Evolutionary conservation across 2,113 vertebrate species (phyloP).

Genomic region (Gallinago jamesoni): DNA sequence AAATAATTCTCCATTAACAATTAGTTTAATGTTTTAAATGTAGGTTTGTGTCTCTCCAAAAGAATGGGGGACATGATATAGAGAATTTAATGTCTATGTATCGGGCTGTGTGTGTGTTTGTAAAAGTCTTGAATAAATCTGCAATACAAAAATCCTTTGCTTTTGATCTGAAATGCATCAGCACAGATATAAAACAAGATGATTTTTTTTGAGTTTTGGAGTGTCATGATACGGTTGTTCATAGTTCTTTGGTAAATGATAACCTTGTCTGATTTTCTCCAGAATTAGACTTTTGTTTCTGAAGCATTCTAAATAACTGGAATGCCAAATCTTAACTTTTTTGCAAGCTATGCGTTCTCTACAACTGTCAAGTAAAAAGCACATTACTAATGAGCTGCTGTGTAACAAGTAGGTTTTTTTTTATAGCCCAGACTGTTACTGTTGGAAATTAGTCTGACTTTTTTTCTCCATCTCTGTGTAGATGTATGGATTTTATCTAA

Average conservation of each 20-base stretch:
- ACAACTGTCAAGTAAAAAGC: not conserved
- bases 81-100: not conserved
- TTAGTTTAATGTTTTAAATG: not conserved
- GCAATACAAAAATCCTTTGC: not conserved
- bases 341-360: not conserved
- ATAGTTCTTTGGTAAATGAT: not conserved
- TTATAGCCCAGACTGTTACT: not conserved
- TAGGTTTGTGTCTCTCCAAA: not conserved
- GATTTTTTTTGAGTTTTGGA: not conserved
- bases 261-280: not conserved
- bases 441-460: not conserved
- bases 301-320: too few species aligned
- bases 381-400: not conserved
- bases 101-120: not conserved
- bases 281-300: not conserved
- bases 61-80: not conserved
- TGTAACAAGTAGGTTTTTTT: not conserved
- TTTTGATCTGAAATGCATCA: not conserved
- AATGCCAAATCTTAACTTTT: not conserved
- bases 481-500: not conserved
- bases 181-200: not conserved
- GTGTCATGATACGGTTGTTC: not conserved
- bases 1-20: not conserved
- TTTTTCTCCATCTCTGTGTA: not conserved
- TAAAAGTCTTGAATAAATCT: not conserved